These are phyloP conservation scores for Drosophila leontia DNA, from an alignment of 1,140 invertebrate genomes.

Conservation along the genomic window DNA sequence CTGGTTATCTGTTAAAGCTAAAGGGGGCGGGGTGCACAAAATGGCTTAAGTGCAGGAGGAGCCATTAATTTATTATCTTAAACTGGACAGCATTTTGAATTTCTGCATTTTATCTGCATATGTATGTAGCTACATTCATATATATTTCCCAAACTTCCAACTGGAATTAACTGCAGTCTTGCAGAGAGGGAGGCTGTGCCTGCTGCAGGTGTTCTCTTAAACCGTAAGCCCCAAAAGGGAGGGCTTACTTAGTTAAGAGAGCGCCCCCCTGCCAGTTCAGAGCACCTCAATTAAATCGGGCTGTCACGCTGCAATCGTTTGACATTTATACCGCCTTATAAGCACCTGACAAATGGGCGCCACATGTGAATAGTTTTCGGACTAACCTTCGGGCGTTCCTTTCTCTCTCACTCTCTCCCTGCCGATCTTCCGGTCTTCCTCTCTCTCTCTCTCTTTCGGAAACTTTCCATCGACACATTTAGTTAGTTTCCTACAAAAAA, in stretches of 20 bases:
- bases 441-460: not conserved
- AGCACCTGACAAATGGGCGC: constrained; percentile 58
- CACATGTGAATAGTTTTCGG: constrained; percentile 62
- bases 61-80: not conserved
- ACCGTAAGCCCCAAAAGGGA: not conserved
- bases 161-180: not conserved
- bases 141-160: not conserved
- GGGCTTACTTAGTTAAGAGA: not conserved
- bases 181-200: constrained; percentile 16
- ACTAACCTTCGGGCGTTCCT: constrained; percentile 10
- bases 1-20: not conserved
- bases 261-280: constrained; percentile 1
- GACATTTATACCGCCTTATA: constrained; percentile 30
- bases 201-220: constrained; percentile 3
- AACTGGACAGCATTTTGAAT: too few species aligned
- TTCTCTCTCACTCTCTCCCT: not conserved
- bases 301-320: constrained; percentile 65
- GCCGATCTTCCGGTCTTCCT: not conserved
- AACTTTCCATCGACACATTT: constrained; percentile 27
- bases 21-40: not conserved
- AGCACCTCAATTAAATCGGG: constrained; percentile 49
- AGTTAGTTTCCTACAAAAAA: constrained; percentile 15
- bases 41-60: too few species aligned
- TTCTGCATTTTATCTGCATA: too few species aligned
- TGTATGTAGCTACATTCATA: too few species aligned